Evolutionary conservation across 1,140 invertebrate genomes (phyloP).

Genomic region (Drosophila pallidifrons): DNA sequence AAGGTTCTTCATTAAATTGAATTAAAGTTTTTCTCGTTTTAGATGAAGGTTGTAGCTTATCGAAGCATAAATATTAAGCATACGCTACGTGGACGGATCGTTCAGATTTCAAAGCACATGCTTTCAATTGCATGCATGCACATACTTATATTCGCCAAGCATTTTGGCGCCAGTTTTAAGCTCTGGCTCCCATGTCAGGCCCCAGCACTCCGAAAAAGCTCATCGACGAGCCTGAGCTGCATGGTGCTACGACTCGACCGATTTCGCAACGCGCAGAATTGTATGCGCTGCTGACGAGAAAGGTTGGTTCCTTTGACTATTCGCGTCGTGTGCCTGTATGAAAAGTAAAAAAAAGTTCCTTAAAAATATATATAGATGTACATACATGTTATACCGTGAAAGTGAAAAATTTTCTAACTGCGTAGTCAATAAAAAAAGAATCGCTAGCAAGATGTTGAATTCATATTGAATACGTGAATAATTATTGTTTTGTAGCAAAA

Average conservation of each 20-base stretch:
- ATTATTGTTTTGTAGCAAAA: neutral
- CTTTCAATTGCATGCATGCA: constrained; percentile 2
- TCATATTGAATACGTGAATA: neutral
- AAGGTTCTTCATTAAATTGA: no score
- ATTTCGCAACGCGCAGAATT: constrained; percentile 71
- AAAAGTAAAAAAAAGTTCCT: constrained; percentile 49
- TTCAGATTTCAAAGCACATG: neutral
- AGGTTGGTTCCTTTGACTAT: constrained; percentile 70
- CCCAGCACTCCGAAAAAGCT: constrained; percentile 75
- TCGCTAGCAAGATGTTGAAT: constrained; percentile 5
- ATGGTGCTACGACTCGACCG: constrained; percentile 48
- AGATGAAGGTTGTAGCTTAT: no score
- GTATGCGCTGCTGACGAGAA: constrained; percentile 83
- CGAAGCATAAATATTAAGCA: no score
- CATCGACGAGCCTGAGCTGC: constrained; percentile 53
- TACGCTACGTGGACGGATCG: no score
- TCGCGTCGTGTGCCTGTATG: constrained; percentile 54
- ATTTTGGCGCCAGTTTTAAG: constrained; percentile 75
- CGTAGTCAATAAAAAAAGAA: constrained; percentile 59
- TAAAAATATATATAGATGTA: constrained; percentile 30
- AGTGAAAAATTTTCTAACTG: constrained; percentile 72
- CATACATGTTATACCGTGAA: constrained; percentile 53
- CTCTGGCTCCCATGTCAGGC: constrained; percentile 30
- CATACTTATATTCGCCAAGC: constrained; percentile 26
- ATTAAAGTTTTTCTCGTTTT: no score